Evolutionary conservation across 2,888 invertebrate genomes (phyloP).

Genomic region (Gastrophysa polygoni): DNA sequence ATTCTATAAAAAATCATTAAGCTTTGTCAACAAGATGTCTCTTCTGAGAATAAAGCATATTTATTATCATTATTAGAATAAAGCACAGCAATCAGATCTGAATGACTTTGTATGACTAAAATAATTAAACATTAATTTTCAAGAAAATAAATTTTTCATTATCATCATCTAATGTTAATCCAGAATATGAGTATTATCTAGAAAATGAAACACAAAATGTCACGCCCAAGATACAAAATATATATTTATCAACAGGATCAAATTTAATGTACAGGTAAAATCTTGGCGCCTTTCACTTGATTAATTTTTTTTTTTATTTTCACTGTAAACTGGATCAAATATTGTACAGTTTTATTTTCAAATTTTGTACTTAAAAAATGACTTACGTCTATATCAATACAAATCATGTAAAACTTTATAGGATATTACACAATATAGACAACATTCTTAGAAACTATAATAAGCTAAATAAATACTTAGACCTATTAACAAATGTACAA

Average conservation of each 20-base stretch:
- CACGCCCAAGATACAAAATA: slow-evolving; percentile 56
- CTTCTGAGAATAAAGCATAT: too few species aligned
- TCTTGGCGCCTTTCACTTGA: slow-evolving; percentile 50
- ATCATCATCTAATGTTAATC: too few species aligned
- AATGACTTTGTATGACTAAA: too few species aligned
- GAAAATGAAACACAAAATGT: slow-evolving; percentile 42
- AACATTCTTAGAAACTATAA: slow-evolving; percentile 53
- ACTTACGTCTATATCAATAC: slow-evolving; percentile 55
- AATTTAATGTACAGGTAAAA: slow-evolving; percentile 50
- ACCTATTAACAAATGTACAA: slow-evolving; percentile 47
- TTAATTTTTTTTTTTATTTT: slow-evolving; percentile 48
- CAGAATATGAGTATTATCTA: neutral
- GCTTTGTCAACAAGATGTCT: too few species aligned
- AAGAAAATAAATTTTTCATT: too few species aligned
- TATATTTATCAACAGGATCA: slow-evolving; percentile 50
- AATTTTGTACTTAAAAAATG: slow-evolving; percentile 55
- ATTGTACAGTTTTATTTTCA: slow-evolving; percentile 48
- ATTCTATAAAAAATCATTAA: too few species aligned
- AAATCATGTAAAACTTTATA: slow-evolving; percentile 51
- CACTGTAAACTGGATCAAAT: slow-evolving; percentile 44
- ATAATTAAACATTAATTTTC: too few species aligned
- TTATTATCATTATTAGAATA: too few species aligned
- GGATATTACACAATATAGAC: slow-evolving; percentile 52
- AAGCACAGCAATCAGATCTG: too few species aligned
- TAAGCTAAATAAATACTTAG: slow-evolving; percentile 53